phyloP scores from a whole-genome alignment of 1,140 invertebrate species.

The Anastatus disparis region DNA sequence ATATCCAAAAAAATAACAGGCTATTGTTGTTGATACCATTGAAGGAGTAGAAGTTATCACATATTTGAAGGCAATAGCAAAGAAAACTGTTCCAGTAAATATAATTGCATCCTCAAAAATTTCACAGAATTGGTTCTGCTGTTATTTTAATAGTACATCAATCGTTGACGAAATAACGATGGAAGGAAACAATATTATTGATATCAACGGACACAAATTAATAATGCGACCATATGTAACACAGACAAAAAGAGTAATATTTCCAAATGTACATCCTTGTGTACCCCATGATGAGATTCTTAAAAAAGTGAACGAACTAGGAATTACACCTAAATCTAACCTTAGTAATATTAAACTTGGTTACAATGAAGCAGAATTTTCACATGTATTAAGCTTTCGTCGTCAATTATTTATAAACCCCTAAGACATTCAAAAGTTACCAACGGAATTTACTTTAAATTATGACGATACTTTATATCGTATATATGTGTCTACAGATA shows the following conservation, averaged over 20 bases:
- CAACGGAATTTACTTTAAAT: background rate
- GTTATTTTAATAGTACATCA: no score
- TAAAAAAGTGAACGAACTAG: background rate
- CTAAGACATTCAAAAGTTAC: background rate
- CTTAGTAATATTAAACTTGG: background rate
- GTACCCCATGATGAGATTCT: background rate
- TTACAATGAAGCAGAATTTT: background rate
- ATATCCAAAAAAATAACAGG: no score
- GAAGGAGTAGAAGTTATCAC: no score
- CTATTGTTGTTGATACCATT: no score
- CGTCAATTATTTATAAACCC: background rate
- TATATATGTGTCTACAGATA: background rate
- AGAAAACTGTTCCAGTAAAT: no score
- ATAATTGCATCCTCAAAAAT: no score
- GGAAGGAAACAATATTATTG: background rate
- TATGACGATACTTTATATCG: background rate
- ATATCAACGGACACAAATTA: background rate
- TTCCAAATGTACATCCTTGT: background rate
- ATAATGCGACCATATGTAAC: background rate
- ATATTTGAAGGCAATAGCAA: no score
- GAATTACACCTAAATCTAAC: background rate
- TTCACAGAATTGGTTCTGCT: no score
- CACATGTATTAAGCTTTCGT: no score
- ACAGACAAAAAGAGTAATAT: background rate
- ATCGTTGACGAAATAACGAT: background rate